Evolutionary conservation across 2,797 vertebrate genomes (phyloP).

Genomic region (Diceros bicornis): DNA sequence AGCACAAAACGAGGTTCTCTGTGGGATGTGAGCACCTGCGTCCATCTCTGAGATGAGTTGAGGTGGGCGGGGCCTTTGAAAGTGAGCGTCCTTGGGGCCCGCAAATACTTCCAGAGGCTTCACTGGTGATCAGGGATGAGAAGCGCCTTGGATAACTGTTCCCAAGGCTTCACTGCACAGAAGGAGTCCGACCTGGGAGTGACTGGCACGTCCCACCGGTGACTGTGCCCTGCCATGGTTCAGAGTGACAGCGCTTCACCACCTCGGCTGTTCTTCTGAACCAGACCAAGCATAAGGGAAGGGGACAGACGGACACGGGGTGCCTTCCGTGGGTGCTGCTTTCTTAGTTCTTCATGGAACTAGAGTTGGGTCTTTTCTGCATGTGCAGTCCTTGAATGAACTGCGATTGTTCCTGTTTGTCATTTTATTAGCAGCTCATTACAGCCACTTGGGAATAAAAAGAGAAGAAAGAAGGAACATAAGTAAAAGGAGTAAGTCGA

Average conservation of each 20-base stretch:
- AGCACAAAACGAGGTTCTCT: neutral
- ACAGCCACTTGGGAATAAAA: neutral
- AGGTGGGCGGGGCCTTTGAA: neutral
- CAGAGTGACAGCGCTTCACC: rapidly evolving
- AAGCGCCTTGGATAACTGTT: rapidly evolving
- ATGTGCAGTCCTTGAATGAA: neutral
- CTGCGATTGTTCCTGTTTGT: neutral
- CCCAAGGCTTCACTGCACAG: rapidly evolving
- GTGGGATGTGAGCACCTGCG: too few species aligned
- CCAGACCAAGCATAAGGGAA: neutral
- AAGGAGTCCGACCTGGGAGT: neutral
- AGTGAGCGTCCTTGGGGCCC: too few species aligned
- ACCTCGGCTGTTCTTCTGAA: neutral
- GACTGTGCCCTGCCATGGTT: rapidly evolving
- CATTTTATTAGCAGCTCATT: conserved; percentile 36
- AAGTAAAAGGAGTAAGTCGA: neutral
- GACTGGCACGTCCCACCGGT: rapidly evolving
- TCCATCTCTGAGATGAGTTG: neutral
- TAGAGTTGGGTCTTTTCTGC: neutral
- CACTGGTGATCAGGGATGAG: rapidly evolving
- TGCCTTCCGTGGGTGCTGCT: neutral
- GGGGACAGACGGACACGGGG: rapidly evolving
- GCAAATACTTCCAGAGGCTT: rapidly evolving
- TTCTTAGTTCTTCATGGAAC: neutral
- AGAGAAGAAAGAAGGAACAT: neutral